Conservation (phyloP, 2,888 invertebrate species). For the Toxonevra muliebris region DNA sequence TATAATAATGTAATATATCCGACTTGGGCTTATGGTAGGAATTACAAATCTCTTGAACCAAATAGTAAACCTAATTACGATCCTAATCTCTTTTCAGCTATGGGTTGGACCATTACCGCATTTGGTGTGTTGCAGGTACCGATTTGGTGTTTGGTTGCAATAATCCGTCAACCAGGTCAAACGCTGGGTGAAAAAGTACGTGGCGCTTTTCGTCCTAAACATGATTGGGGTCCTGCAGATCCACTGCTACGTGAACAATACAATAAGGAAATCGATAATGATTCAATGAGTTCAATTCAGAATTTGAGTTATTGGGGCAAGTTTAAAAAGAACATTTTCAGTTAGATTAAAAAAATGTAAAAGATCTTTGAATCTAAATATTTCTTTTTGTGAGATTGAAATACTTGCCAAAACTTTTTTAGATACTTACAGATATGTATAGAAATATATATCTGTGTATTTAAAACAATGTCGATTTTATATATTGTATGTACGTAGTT, state of each 20-base stretch:
- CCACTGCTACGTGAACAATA: conserved; percentile 67
- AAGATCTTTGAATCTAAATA: too few relatives aligned
- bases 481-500: too few relatives aligned
- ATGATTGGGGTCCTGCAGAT: conserved; percentile 71
- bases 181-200: conserved; percentile 58
- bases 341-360: conserved; percentile 38
- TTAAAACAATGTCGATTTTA: too few relatives aligned
- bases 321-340: conserved; percentile 58
- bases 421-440: too few relatives aligned
- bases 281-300: conserved; percentile 44
- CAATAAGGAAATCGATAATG: conserved; percentile 62
- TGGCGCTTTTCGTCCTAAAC: conserved; percentile 66
- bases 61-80: background rate
- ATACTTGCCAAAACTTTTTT: too few relatives aligned
- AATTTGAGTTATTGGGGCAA: conserved; percentile 49
- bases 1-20: conserved; percentile 73
- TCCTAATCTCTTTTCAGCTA: conserved; percentile 42
- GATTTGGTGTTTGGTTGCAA: conserved; percentile 60
- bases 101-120: conserved; percentile 67
- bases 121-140: conserved; percentile 68
- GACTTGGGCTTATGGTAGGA: conserved; percentile 70
- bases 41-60: conserved; percentile 13
- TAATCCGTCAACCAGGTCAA: conserved; percentile 55
- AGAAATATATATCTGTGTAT: too few relatives aligned
- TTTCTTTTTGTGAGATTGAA: too few relatives aligned